Evolutionary conservation across 2,113 vertebrate genomes (phyloP).

Genomic region (Phyllostomus hastatus): DNA sequence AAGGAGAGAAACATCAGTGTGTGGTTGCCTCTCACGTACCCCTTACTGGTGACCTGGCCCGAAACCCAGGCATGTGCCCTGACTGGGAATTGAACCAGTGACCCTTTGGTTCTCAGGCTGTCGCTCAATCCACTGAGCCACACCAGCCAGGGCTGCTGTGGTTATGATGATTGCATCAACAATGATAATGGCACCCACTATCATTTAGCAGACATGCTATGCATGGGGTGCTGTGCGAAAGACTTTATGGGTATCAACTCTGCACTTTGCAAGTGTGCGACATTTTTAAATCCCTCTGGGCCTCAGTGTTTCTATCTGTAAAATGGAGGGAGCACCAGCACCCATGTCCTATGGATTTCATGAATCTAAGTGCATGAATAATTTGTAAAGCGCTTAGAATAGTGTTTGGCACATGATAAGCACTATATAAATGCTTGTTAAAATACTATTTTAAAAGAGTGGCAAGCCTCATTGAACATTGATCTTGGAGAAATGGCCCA

Average conservation of each 20-base stretch:
- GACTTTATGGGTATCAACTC: background rate
- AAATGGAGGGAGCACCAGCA: background rate
- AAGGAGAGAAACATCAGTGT: too few relatives aligned
- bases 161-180: background rate
- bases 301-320: conserved; percentile 44
- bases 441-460: conserved; percentile 33
- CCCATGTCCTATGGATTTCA: background rate
- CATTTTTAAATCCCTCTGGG: background rate
- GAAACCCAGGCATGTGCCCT: too few relatives aligned
- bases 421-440: conserved; percentile 43
- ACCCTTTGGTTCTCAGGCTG: too few relatives aligned
- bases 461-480: conserved; percentile 9
- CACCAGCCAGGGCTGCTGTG: too few relatives aligned
- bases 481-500: background rate
- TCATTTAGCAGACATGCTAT: background rate
- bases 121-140: too few relatives aligned
- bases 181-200: background rate
- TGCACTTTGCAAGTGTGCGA: background rate
- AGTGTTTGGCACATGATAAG: conserved; percentile 26
- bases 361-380: conserved; percentile 53
- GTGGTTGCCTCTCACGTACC: too few relatives aligned
- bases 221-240: background rate
- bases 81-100: too few relatives aligned
- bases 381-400: conserved; percentile 57
- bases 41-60: too few relatives aligned